Percentiles rank a stretch among this genome's conserved stretches.
Evolutionary conservation across 2,113 vertebrate species (phyloP).

Genomic region (Malurus alboscapulatus): DNA sequence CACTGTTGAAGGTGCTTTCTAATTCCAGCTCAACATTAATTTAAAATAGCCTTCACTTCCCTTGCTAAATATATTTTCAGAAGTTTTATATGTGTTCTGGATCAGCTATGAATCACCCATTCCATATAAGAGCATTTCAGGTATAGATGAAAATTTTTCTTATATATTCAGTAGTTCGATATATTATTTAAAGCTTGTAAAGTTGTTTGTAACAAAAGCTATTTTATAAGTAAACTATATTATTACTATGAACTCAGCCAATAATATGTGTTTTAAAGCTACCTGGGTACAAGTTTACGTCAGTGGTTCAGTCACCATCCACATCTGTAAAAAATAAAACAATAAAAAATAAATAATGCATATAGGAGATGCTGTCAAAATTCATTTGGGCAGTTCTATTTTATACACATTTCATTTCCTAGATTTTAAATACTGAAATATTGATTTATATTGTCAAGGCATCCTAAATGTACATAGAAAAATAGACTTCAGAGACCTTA

Average conservation of each 20-base stretch:
- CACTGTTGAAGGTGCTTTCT: not conserved
- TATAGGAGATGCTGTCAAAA: constrained; percentile 24
- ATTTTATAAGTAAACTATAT: not conserved
- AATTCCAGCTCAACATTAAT: constrained; percentile 28
- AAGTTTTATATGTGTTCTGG: not conserved
- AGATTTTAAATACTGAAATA: constrained; percentile 24
- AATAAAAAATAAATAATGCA: constrained; percentile 35
- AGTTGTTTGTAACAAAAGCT: constrained; percentile 20
- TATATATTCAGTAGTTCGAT: not conserved
- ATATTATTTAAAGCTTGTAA: constrained; percentile 7
- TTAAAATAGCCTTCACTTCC: constrained; percentile 24
- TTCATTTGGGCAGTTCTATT: not conserved
- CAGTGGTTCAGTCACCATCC: not conserved
- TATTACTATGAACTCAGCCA: not conserved
- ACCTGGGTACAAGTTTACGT: not conserved
- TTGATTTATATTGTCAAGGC: constrained; percentile 6
- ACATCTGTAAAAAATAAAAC: constrained; percentile 33
- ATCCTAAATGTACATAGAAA: not conserved
- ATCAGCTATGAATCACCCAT: constrained; percentile 20
- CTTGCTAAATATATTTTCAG: constrained; percentile 5
- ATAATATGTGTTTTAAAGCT: constrained; percentile 2
- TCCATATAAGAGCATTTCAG: not conserved
- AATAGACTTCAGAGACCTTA: not conserved
- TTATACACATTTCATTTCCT: constrained; percentile 29
- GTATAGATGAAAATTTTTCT: not conserved